These are phyloP conservation scores for Tenrec ecaudatus DNA, from an alignment of 2,113 vertebrate genomes.

Conservation along the genomic window DNA sequence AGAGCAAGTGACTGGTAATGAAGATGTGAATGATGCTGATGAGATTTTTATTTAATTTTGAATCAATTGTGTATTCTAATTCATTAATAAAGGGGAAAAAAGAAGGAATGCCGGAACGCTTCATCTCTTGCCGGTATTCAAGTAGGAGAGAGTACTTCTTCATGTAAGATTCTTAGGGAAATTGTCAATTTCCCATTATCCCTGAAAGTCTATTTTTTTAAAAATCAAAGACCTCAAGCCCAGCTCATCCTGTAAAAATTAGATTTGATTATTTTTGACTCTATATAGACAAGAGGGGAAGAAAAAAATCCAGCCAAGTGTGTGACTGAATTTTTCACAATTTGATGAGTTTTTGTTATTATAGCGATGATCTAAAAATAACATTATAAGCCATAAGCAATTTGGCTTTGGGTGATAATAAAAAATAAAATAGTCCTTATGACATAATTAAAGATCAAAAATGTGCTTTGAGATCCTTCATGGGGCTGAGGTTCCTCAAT, in stretches of 20 bases:
- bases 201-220: constrained; percentile 77
- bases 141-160: constrained; percentile 63
- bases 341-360: constrained; percentile 23
- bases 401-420: background rate
- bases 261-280: constrained; percentile 72
- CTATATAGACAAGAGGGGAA: constrained; percentile 54
- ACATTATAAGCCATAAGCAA: constrained; percentile 7
- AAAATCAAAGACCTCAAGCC: constrained; percentile 47
- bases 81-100: constrained; percentile 77
- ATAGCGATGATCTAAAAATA: constrained; percentile 28
- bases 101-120: constrained; percentile 74
- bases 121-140: constrained; percentile 73
- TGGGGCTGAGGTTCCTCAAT: background rate
- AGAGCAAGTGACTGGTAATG: constrained; percentile 73
- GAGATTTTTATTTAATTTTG: constrained; percentile 82
- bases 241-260: constrained; percentile 70
- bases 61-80: constrained; percentile 81
- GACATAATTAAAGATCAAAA: constrained; percentile 11
- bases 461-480: background rate
- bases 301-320: background rate
- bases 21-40: constrained; percentile 80
- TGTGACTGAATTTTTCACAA: constrained; percentile 43
- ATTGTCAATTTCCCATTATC: constrained; percentile 81
- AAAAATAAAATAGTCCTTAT: background rate
- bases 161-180: constrained; percentile 74